These are phyloP conservation scores for Panzeria rudis DNA, from an alignment of 2,888 invertebrate species.

Conservation along the genomic window DNA sequence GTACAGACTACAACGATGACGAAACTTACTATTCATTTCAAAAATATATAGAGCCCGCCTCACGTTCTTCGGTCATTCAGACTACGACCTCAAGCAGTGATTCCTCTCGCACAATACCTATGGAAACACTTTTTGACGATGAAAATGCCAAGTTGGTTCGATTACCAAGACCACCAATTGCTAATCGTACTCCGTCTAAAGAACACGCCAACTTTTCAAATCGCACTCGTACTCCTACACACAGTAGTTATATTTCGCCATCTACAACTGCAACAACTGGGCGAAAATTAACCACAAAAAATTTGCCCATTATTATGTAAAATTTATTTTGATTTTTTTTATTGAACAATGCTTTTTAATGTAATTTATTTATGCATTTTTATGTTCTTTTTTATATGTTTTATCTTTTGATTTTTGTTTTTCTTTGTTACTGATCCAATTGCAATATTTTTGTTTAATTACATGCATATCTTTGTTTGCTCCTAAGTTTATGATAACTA, in stretches of 20 bases:
- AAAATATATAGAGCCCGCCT: conserved; percentile 76
- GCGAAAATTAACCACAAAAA: conserved; percentile 78
- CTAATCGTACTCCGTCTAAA: conserved; percentile 73
- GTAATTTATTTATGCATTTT: too few relatives aligned
- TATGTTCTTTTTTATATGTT: too few relatives aligned
- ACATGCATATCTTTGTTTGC: too few relatives aligned
- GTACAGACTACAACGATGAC: conserved; percentile 62
- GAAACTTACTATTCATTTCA: conserved; percentile 76
- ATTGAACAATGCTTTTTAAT: too few relatives aligned
- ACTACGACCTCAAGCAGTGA: conserved; percentile 29
- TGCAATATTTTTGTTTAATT: too few relatives aligned
- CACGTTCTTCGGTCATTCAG: conserved; percentile 75
- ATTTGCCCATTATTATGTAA: conserved; percentile 79
- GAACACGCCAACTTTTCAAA: conserved; percentile 61
- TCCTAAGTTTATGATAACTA: background rate
- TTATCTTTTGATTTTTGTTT: too few relatives aligned
- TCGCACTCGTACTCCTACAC: conserved; percentile 44
- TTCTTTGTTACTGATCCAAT: too few relatives aligned
- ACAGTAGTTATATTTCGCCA: conserved; percentile 66
- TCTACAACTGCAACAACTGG: conserved; percentile 49
- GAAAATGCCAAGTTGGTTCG: conserved; percentile 70
- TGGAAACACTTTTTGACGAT: too few relatives aligned
- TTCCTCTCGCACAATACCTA: conserved; percentile 51
- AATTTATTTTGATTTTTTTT: background rate
- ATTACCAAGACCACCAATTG: conserved; percentile 71